phyloP scores from a whole-genome alignment of 2,113 vertebrate genomes.

The Tenrec ecaudatus region DNA sequence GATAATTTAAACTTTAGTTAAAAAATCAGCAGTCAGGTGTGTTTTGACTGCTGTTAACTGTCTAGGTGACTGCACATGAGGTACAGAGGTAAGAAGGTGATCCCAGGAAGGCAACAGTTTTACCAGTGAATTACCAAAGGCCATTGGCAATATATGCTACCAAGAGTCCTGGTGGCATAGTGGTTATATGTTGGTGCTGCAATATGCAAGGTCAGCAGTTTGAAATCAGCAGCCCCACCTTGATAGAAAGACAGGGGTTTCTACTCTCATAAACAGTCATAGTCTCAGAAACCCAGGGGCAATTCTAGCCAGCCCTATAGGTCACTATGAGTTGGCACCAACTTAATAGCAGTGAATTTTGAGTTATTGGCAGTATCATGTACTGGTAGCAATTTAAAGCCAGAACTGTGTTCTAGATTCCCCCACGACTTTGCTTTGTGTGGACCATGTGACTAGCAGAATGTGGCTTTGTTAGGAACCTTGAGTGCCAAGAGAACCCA shows the following conservation, averaged over 20 bases:
- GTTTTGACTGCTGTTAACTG: not conserved
- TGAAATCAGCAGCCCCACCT: too few species aligned
- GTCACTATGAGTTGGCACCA: too few species aligned
- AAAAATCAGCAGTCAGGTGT: not conserved
- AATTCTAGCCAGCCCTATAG: too few species aligned
- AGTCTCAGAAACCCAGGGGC: too few species aligned
- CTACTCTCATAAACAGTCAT: too few species aligned
- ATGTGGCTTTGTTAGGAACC: not conserved
- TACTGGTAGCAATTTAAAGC: constrained; percentile 4
- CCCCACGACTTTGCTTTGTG: not conserved
- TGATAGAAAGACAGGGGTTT: too few species aligned
- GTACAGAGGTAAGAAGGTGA: not conserved
- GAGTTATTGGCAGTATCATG: too few species aligned
- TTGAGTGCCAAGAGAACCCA: not conserved
- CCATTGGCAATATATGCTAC: too few species aligned
- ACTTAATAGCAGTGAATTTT: too few species aligned
- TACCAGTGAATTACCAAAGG: not conserved
- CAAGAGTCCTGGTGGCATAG: too few species aligned
- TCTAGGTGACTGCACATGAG: not conserved
- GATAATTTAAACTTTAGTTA: not conserved
- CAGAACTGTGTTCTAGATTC: not conserved
- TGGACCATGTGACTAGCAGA: not conserved
- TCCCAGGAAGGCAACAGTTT: not conserved
- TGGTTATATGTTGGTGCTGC: too few species aligned
- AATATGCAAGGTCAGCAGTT: too few species aligned